phyloP scores from a whole-genome alignment of 35 echinoderm and acorn worm genomes.

The Strongylocentrotus purpuratus region DNA sequence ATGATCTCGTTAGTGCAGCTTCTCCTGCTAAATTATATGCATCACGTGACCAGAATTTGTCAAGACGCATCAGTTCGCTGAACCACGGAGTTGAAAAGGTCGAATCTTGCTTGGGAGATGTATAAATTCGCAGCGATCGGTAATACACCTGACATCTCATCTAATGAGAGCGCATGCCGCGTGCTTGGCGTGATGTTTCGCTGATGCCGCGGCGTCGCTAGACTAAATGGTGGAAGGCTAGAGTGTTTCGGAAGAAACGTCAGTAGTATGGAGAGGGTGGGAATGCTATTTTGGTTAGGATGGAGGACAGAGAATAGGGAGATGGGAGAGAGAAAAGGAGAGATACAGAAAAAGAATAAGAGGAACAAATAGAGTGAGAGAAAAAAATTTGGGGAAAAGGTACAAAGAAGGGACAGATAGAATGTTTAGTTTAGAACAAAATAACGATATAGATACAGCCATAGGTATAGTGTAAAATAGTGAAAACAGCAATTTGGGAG shows the following conservation, averaged over 20 bases:
- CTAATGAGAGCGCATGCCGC: background rate
- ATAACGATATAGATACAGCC: too few relatives aligned
- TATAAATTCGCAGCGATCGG: background rate
- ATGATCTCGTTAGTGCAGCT: background rate
- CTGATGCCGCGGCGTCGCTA: background rate
- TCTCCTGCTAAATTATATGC: background rate
- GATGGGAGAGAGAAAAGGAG: too few relatives aligned
- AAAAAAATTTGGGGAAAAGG: too few relatives aligned
- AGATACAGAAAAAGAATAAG: background rate
- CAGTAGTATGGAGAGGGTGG: background rate
- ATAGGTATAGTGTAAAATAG: too few relatives aligned
- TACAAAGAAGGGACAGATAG: too few relatives aligned
- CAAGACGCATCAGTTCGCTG: conserved; percentile 12
- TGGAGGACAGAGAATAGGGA: too few relatives aligned
- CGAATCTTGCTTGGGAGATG: background rate
- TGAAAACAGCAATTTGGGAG: too few relatives aligned
- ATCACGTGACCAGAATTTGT: conserved; percentile 33
- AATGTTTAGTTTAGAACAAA: too few relatives aligned
- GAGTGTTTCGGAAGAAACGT: background rate
- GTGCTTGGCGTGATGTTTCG: background rate
- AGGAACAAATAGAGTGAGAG: too few relatives aligned
- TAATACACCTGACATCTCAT: background rate
- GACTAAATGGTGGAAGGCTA: background rate
- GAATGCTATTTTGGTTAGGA: too few relatives aligned
- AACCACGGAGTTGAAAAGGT: conserved; percentile 14